Evolutionary conservation across 1,140 invertebrate genomes (phyloP), one percentile per base, ranked within the genome.

Genomic region (Pogonomyrmex barbatus): DNA sequence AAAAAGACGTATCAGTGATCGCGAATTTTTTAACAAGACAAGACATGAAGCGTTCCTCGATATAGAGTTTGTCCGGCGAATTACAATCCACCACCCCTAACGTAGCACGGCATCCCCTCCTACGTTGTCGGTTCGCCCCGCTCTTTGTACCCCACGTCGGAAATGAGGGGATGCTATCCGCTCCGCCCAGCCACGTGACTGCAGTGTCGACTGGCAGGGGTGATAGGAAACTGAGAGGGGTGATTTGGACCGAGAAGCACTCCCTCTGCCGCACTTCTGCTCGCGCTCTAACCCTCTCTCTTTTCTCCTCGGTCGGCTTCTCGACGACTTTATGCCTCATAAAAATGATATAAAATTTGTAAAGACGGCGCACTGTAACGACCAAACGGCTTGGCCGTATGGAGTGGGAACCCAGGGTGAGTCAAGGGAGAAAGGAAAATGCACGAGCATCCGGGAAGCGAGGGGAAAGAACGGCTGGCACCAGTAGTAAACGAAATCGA

Each of bases 281-380:
- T 63, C n/a, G 39, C 77, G 68, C 50, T 85, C 73, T 73, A 82
- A 79, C 78, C 50, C 83, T 90, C 87, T 87, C 79, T 85, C 85
- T 70, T 77, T 30, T 62, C 75, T 83, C 62, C 85, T 83, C 70
- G 84, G 91, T 88, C 92, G 92, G 90, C 93, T 94, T 93, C 93
- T 93, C 92, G 93, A 92, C 92, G 92, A 95, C 93, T 94, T 94
- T 95, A 95, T 94, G 94, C 91, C 92, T 94, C 94, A 94, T 95
- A 95, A 95, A 95, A 95, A 94, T 94, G 92, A 94, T 94, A 94
- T 94, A 95, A 94, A 95, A 95, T 95, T 95, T 95, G 94, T 95
- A 94, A 94, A 94, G 94, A 95, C 92, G 94, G 90, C 92, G 92
- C 93, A 82, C 79, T 89, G 92, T 94, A 94, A 94, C 93, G 93